These are phyloP conservation scores for Diadophis punctatus DNA, from an alignment of 2,113 vertebrate genomes.

Conservation along the genomic window DNA sequence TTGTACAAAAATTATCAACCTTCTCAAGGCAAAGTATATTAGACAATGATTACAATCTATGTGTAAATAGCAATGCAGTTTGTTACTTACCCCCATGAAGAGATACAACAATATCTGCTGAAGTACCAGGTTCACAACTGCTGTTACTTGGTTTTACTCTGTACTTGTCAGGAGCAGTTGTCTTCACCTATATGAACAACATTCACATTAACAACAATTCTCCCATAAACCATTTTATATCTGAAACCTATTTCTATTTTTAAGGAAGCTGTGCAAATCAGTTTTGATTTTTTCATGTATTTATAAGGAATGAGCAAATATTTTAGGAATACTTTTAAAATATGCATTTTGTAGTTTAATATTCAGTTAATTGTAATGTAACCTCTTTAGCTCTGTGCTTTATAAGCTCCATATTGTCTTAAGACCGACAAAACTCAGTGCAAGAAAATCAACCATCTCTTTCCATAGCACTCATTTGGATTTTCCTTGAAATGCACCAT, in stretches of 20 bases:
- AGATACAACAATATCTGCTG: slow-evolving; percentile 88
- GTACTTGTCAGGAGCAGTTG: slow-evolving; percentile 96
- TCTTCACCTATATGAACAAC: slow-evolving; percentile 80
- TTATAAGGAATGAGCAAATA: not conserved
- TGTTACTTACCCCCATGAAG: slow-evolving; percentile 86
- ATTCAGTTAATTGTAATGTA: not conserved
- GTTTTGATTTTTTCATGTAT: not conserved
- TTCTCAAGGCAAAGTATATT: not conserved
- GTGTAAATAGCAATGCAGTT: fast-evolving
- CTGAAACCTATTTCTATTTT: not conserved
- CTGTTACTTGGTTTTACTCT: slow-evolving; percentile 96
- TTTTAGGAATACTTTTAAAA: not conserved
- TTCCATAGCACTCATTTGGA: not conserved
- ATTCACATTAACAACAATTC: not conserved
- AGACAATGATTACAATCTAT: not conserved
- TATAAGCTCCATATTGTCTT: not conserved
- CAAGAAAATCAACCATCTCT: not conserved
- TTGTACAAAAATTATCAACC: not conserved
- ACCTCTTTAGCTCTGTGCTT: not conserved
- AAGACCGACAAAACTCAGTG: not conserved
- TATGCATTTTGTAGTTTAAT: not conserved
- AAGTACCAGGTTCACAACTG: slow-evolving; percentile 87
- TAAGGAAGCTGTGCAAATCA: not conserved
- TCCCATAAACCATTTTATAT: not conserved
- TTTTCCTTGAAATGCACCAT: not conserved